Conservation (phyloP, 2,113 vertebrate genomes). For the Anhinga anhinga region DNA sequence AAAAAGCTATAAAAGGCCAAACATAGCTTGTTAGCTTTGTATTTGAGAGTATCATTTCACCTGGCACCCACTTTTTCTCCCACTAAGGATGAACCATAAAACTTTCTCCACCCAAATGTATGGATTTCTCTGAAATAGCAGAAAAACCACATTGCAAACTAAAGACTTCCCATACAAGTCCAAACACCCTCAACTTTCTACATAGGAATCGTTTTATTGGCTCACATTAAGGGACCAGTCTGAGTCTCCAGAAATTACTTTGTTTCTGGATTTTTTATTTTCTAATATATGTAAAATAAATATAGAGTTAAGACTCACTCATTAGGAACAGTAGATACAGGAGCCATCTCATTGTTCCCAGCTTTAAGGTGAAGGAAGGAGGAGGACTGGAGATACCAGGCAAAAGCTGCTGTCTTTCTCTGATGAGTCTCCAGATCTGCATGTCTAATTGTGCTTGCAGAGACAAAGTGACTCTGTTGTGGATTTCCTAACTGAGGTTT, state of each 20-base stretch:
- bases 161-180: not conserved
- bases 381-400: not conserved
- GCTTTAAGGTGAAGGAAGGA: not conserved
- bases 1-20: not conserved
- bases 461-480: not conserved
- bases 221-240: not conserved
- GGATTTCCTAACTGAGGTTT: not conserved
- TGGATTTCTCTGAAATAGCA: not conserved
- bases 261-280: not conserved
- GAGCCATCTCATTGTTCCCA: not conserved
- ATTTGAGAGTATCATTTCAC: not conserved
- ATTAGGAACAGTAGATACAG: not conserved
- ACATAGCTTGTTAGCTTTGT: not conserved
- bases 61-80: not conserved
- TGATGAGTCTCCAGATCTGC: not conserved
- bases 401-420: not conserved
- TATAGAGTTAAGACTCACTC: not conserved
- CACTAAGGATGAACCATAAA: not conserved
- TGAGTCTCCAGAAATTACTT: not conserved
- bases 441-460: not conserved
- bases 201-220: not conserved
- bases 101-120: not conserved
- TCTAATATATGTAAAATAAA: not conserved
- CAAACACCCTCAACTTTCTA: not conserved
- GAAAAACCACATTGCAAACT: not conserved